Percentiles rank a stretch among this genome's conserved stretches.
Evolutionary conservation across 2,113 vertebrate species (phyloP).

Genomic region (Pterocles orientalis): DNA sequence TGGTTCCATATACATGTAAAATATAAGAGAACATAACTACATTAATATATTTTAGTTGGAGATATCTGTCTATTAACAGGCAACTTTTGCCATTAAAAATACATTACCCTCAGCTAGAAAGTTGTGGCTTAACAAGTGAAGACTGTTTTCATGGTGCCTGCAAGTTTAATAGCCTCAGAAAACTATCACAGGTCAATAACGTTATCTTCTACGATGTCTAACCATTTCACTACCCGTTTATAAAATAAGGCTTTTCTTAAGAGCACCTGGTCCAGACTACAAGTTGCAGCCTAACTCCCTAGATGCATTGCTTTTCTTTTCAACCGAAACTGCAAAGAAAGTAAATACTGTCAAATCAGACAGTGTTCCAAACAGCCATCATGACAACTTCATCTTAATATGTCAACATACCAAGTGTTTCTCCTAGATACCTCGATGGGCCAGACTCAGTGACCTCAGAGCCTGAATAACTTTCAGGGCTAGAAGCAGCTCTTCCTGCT

Average conservation of each 20-base stretch:
- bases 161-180: background rate
- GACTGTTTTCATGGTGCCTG: background rate
- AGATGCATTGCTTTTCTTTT: constrained; percentile 27
- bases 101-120: background rate
- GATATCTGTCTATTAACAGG: background rate
- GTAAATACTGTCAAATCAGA: constrained; percentile 58
- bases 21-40: background rate
- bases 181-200: background rate
- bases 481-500: background rate
- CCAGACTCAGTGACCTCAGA: background rate
- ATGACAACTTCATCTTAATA: constrained; percentile 63
- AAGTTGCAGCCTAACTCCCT: constrained; percentile 8
- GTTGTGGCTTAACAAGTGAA: background rate
- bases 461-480: background rate
- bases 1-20: background rate
- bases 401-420: constrained; percentile 45
- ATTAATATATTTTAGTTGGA: background rate
- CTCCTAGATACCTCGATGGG: constrained; percentile 37
- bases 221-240: background rate
- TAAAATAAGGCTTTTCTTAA: background rate
- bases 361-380: constrained; percentile 29
- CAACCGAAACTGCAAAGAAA: constrained; percentile 39
- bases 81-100: background rate
- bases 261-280: background rate
- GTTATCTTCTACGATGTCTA: background rate